These are phyloP conservation scores for Papilio helenus DNA, from an alignment of 1,140 invertebrate genomes.

Conservation along the genomic window DNA sequence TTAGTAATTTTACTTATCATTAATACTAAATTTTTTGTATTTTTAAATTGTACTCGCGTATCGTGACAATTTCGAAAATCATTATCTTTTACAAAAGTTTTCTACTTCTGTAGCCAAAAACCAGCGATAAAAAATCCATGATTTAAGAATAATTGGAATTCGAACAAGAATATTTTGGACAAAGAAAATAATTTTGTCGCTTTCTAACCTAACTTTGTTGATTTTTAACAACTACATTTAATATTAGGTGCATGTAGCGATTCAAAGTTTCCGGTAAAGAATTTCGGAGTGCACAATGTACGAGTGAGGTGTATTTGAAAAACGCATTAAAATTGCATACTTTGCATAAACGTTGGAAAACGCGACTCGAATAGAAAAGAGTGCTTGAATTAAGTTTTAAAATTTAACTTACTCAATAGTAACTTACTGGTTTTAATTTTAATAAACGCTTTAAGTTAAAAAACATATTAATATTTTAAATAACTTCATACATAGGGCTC, in stretches of 20 bases:
- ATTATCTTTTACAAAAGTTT: too few species aligned
- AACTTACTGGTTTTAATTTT: not conserved
- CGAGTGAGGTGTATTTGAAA: conserved; percentile 23
- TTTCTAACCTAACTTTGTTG: not conserved
- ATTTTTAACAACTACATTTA: not conserved
- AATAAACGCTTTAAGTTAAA: not conserved
- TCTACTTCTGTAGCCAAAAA: too few species aligned
- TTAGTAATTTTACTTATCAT: too few species aligned
- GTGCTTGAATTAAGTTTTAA: conserved; percentile 1
- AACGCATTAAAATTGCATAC: conserved; percentile 25
- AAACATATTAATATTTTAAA: not conserved
- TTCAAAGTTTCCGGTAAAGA: conserved; percentile 10
- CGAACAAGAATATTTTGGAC: too few species aligned
- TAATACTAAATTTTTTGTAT: too few species aligned
- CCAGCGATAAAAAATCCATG: too few species aligned
- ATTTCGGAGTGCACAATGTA: conserved; percentile 3
- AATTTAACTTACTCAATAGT: not conserved
- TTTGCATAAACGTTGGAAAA: conserved; percentile 20
- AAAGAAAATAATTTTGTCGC: too few species aligned
- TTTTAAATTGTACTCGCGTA: too few species aligned
- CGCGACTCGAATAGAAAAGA: conserved; percentile 3
- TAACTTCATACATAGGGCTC: not conserved
- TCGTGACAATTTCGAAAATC: too few species aligned
- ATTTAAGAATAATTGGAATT: too few species aligned
- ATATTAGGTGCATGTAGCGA: not conserved